phyloP scores from a whole-genome alignment of 1,140 invertebrate species.

The Bombus terrestris region DNA sequence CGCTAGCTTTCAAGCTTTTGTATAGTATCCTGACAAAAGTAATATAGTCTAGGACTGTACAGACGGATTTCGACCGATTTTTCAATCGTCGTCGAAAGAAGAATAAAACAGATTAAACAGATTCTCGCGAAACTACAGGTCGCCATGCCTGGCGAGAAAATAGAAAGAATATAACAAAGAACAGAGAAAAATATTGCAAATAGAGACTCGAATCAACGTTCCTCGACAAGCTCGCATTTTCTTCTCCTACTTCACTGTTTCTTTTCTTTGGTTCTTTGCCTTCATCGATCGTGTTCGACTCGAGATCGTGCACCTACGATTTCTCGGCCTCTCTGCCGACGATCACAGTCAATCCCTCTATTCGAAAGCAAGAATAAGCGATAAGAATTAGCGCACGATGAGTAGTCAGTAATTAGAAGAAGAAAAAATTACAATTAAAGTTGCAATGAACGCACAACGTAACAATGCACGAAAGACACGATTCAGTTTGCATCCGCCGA shows the following conservation, averaged over 20 bases:
- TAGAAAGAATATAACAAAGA: no score
- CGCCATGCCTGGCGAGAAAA: neutral
- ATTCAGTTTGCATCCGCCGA: neutral
- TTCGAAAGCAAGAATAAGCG: neutral
- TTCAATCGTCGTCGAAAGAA: neutral
- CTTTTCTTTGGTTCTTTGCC: conserved; percentile 33
- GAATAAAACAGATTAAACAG: neutral
- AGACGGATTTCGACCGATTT: conserved; percentile 34
- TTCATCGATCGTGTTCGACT: conserved; percentile 27
- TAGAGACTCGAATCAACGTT: conserved; percentile 24
- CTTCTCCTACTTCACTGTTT: conserved; percentile 24
- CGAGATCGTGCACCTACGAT: conserved; percentile 33
- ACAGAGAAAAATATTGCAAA: neutral
- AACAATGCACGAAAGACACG: neutral
- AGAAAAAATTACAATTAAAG: neutral
- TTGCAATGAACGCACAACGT: neutral
- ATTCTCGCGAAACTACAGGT: neutral
- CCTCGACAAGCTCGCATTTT: conserved; percentile 35
- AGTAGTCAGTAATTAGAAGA: neutral
- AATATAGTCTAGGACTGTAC: conserved; percentile 21
- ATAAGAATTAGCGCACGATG: neutral
- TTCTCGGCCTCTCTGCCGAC: neutral
- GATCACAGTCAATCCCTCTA: neutral
- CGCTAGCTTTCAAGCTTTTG: neutral
- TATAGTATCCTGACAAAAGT: neutral